phyloP scores from a whole-genome alignment of 1,140 invertebrate species.

The Ips typographus region DNA sequence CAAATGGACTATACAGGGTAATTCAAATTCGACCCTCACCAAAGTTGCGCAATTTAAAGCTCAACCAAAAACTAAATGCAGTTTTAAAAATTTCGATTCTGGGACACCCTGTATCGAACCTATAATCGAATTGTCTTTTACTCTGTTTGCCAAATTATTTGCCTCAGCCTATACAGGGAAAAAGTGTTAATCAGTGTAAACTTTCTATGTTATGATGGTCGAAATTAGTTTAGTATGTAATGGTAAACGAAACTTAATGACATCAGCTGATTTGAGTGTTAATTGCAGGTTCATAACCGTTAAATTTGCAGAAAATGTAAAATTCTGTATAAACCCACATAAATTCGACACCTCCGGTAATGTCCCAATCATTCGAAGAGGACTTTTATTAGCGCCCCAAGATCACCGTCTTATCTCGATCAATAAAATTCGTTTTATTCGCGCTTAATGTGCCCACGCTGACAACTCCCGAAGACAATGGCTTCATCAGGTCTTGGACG shows the following conservation, averaged over 20 bases:
- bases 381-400: neutral
- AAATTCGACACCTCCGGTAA: neutral
- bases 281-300: neutral
- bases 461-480: slow-evolving; percentile 26
- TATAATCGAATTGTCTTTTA: no score
- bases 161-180: no score
- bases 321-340: neutral
- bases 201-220: no score
- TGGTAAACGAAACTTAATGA: neutral
- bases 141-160: no score
- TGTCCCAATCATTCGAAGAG: neutral
- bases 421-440: slow-evolving; percentile 28
- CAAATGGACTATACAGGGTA: slow-evolving; percentile 15
- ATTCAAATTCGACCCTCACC: neutral
- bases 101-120: no score
- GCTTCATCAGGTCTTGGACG: slow-evolving; percentile 8
- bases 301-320: neutral
- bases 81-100: no score
- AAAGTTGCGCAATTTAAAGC: no score
- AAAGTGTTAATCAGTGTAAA: no score
- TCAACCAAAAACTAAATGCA: no score
- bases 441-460: slow-evolving; percentile 25
- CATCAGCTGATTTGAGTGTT: neutral
- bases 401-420: slow-evolving; percentile 12
- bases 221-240: no score